Evolutionary conservation across 2,888 invertebrate species (phyloP), one percentile per base, ranked within the genome.

Genomic region (Lottia scabra): DNA sequence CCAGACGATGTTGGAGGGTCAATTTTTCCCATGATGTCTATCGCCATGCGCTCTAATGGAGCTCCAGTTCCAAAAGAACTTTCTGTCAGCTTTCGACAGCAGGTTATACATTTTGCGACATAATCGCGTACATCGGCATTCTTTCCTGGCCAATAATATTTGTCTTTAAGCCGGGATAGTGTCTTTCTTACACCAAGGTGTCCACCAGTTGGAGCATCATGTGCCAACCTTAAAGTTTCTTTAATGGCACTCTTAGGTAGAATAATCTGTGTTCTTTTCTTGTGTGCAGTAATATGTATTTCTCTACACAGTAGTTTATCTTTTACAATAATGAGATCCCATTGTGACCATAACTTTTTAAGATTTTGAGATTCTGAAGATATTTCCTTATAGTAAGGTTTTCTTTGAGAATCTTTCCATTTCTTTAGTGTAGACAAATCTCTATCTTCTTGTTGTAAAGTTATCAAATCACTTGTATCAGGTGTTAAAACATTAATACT

Each of bases 31-130:
- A 75, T 30, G 19, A 73, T 75, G 44, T 75, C 71, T 12, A 72
- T 56, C 2, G 73, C 73, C 30, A 75, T 70, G 56, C 71, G 68
- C 68, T 78, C 78, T 65, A 75, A 65, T 12, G 74, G 72, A 23
- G 65, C 73, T 19, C 73, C 70, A 4, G 38, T 26, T 27, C 16
- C 30, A 64, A 10, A 56, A n/a, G 56, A 56, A 12, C 10, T n/a
- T n/a, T n/a, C n/a, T n/a, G n/a, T 6, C 16, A 66, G n/a, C 1
- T 46, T n/a, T n/a, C n/a, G n/a, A n/a, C 43, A 12, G 23, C 27
- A 30, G 2, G 30, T 27, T 26, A 65, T 48, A 13, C 65, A 13
- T 27, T 13, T 12, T 16, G 23, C 23, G 16, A 56, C 45, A 30
- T 26, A 70, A 38, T 64, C 2, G 2, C 43, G 38, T 4, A 74